Evolutionary conservation across 2,797 vertebrate genomes (phyloP).

Genomic region (Acanthopagrus latus): DNA sequence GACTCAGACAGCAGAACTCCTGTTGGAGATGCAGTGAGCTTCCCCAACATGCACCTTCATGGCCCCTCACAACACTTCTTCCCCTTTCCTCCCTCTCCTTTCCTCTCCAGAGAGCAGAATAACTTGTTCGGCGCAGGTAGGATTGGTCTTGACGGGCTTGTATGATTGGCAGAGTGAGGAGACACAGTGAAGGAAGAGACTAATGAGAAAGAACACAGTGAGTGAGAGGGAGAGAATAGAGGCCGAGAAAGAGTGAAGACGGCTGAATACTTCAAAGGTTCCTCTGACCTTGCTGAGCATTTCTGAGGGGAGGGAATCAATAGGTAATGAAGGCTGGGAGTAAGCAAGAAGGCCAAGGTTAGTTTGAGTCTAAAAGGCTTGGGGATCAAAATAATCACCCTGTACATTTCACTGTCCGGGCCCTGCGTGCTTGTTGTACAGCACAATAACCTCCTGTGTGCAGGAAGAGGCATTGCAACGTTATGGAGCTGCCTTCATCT

Average conservation of each 20-base stretch:
- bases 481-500: constrained; percentile 39
- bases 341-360: constrained; percentile 72
- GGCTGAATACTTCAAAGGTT: constrained; percentile 74
- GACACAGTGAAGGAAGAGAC: constrained; percentile 54
- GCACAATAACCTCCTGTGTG: constrained; percentile 37
- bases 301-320: constrained; percentile 80
- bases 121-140: constrained; percentile 64
- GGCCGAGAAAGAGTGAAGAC: constrained; percentile 48
- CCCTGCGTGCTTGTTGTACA: constrained; percentile 28
- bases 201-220: constrained; percentile 58
- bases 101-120: constrained; percentile 60
- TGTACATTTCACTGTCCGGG: constrained; percentile 55
- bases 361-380: constrained; percentile 55
- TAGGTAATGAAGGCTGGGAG: constrained; percentile 79
- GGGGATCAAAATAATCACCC: constrained; percentile 72
- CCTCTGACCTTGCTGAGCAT: constrained; percentile 78
- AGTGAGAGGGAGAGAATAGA: constrained; percentile 29
- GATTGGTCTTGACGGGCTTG: constrained; percentile 62
- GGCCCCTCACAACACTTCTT: constrained; percentile 36
- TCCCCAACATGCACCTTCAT: constrained; percentile 34
- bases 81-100: constrained; percentile 39
- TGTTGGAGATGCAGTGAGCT: constrained; percentile 29
- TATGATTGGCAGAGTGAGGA: constrained; percentile 66
- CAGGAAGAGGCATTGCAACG: constrained; percentile 16
- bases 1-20: constrained; percentile 41